A percentile compares a stretch with the other conserved stretches of the same genome.
Evolutionary conservation across 2,888 invertebrate species (phyloP).

Genomic region (Caenorhabditis sulstoni): DNA sequence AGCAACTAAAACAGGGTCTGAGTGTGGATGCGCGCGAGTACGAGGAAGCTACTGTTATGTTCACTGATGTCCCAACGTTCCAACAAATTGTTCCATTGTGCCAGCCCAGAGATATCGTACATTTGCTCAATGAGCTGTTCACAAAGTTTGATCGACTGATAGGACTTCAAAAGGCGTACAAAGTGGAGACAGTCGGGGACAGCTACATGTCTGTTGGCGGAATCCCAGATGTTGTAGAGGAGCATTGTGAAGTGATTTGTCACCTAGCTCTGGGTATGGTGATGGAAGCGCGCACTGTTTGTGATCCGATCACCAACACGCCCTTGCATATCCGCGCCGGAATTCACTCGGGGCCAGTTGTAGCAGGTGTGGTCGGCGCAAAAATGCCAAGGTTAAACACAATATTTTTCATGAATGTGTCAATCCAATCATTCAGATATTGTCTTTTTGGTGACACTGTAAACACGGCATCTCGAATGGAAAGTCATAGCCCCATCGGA

Average conservation of each 20-base stretch:
- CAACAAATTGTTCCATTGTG: constrained; percentile 81
- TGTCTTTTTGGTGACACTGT: constrained; percentile 77
- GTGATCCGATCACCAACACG: constrained; percentile 71
- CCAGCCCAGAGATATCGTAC: constrained; percentile 73
- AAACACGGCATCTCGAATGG: constrained; percentile 75
- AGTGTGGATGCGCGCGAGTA: constrained; percentile 79
- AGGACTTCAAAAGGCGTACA: constrained; percentile 69
- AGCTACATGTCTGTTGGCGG: constrained; percentile 78
- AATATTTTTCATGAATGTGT: constrained; percentile 12
- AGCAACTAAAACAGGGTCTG: constrained; percentile 79
- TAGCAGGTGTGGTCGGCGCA: constrained; percentile 77
- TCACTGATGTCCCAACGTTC: constrained; percentile 81
- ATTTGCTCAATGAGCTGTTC: constrained; percentile 75
- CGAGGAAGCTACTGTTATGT: constrained; percentile 80
- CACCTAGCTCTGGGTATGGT: constrained; percentile 81
- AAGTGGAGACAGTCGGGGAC: constrained; percentile 78
- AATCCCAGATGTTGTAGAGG: constrained; percentile 71
- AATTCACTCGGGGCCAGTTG: constrained; percentile 77
- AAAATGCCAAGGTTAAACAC: constrained; percentile 73
- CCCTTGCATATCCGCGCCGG: constrained; percentile 74
- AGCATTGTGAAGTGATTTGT: constrained; percentile 80
- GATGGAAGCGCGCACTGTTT: constrained; percentile 76
- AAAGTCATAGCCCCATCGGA: constrained; percentile 72
- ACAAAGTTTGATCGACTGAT: constrained; percentile 73
- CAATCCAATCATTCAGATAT: constrained; percentile 62